phyloP scores from a whole-genome alignment of 1,140 invertebrate genomes.

The Bombus cullumanus region DNA sequence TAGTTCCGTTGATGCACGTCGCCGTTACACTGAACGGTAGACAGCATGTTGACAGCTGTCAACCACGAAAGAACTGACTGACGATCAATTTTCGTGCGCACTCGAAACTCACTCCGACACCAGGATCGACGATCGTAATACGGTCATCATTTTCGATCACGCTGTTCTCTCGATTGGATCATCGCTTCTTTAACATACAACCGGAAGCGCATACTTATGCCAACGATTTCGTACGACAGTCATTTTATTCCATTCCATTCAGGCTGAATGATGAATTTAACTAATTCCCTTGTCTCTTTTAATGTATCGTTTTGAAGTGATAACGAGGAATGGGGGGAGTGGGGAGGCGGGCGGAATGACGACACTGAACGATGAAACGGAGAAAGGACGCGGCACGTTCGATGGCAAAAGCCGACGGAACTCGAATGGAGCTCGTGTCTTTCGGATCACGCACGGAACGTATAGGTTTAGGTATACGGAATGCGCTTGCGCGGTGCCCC shows the following conservation, averaged over 20 bases:
- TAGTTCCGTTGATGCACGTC: conserved; percentile 62
- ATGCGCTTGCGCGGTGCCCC: conserved; percentile 75
- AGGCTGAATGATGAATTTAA: not conserved
- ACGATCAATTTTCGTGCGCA: conserved; percentile 34
- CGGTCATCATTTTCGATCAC: conserved; percentile 38
- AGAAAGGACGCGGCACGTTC: conserved; percentile 56
- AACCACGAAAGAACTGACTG: conserved; percentile 21
- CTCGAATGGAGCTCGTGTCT: conserved; percentile 73
- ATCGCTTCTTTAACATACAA: conserved; percentile 16
- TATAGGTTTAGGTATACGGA: conserved; percentile 64
- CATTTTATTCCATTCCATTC: not conserved
- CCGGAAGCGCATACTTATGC: not conserved
- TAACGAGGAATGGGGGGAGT: not conserved
- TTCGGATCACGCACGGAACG: conserved; percentile 69
- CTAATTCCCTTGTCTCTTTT: not conserved
- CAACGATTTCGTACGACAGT: not conserved
- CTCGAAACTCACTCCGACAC: conserved; percentile 33
- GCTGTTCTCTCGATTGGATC: conserved; percentile 3
- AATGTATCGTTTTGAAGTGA: not conserved
- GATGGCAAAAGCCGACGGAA: conserved; percentile 68
- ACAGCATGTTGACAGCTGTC: conserved; percentile 69
- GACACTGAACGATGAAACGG: not conserved
- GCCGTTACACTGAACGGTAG: conserved; percentile 66
- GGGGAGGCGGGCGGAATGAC: rapidly evolving
- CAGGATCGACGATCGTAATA: conserved; percentile 35